A percentile compares a stretch with the other conserved stretches of the same genome.
phyloP scores from a whole-genome alignment of 2,797 vertebrate species.

The Sebastes taczanowskii region DNA sequence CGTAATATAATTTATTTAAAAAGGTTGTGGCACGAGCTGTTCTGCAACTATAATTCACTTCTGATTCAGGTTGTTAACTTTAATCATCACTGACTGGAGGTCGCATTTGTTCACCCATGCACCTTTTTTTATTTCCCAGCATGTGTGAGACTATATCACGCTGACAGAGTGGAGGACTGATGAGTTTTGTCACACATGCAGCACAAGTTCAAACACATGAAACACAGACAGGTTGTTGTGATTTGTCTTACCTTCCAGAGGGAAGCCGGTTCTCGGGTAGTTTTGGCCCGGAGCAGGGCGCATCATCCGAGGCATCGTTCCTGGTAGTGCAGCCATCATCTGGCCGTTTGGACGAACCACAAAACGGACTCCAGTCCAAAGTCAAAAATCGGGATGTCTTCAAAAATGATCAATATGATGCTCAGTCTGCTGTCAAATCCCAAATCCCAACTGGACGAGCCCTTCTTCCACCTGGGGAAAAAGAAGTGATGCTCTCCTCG shows the following conservation, averaged over 20 bases:
- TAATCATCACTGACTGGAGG: constrained; percentile 51
- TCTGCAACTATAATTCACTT: constrained; percentile 3
- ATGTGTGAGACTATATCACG: constrained; percentile 16
- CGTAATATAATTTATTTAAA: not conserved
- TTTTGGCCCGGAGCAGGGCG: constrained; percentile 93
- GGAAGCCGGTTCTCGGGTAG: constrained; percentile 93
- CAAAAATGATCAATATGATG: constrained; percentile 38
- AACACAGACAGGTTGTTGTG: constrained; percentile 8
- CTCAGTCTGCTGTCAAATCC: constrained; percentile 63
- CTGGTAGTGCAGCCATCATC: constrained; percentile 90
- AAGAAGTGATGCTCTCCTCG: constrained; percentile 61
- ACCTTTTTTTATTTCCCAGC: constrained; percentile 53
- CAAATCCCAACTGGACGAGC: constrained; percentile 76
- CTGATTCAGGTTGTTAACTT: constrained; percentile 40
- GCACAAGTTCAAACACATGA: constrained; percentile 35
- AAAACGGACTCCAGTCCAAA: constrained; percentile 70
- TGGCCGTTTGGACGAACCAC: constrained; percentile 72
- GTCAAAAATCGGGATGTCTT: constrained; percentile 50
- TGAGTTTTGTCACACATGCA: constrained; percentile 11
- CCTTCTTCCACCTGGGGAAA: constrained; percentile 63
- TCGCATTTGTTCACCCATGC: constrained; percentile 32
- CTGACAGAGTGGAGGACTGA: constrained; percentile 6
- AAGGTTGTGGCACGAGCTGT: not conserved
- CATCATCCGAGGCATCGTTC: constrained; percentile 92
- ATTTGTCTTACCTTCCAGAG: constrained; percentile 88